Evolutionary conservation across 2,888 invertebrate species (phyloP), one percentile per base, ranked within the genome.

Genomic region (Hydriomena furcata): DNA sequence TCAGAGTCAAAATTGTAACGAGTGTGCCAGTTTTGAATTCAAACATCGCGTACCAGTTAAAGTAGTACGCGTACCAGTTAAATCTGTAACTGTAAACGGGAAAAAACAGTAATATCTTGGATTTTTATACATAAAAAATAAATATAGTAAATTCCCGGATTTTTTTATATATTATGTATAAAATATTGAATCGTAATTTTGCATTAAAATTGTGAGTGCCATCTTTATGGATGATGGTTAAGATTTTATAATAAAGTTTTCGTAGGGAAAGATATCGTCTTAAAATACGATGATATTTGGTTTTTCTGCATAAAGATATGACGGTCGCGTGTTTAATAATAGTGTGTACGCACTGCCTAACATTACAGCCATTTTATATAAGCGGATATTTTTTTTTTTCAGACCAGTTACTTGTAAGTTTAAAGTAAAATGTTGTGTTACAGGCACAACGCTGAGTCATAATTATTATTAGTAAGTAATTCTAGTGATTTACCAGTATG

Each of bases 361-460:
- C 20, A 59, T 53, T 48, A 61, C 53, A 55, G 46, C 34, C 46
- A 42, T 51, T 48, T 47, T 34, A 20, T 37, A 27, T 31, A 10
- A 23, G 27, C 40, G 41, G n/a, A n/a, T n/a, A n/a, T n/a, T 41
- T 36, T 31, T 21, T 32, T 8, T 8, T 30, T 24, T 23, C 12
- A 23, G 13, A 32, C 13, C 36, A 52, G 12, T 24, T 58, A 58
- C 42, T 61, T 47, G n/a, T 59, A 52, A 55, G 52, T 47, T 49
- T 62, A 51, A 52, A 35, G 43, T 25, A 54, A 51, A 42, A 53
- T 43, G 81, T 82, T 82, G 82, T 78, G 76, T 71, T 69, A 48
- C 42, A 48, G 55, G 49, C 71, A 71, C 81, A 82, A 80, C 76
- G 75, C 70, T 71, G 74, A 86, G 86, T 86, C 87, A 86, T 73